phyloP scores from a whole-genome alignment of 2,888 invertebrate genomes.

The Rhopalosiphum nymphaeae region DNA sequence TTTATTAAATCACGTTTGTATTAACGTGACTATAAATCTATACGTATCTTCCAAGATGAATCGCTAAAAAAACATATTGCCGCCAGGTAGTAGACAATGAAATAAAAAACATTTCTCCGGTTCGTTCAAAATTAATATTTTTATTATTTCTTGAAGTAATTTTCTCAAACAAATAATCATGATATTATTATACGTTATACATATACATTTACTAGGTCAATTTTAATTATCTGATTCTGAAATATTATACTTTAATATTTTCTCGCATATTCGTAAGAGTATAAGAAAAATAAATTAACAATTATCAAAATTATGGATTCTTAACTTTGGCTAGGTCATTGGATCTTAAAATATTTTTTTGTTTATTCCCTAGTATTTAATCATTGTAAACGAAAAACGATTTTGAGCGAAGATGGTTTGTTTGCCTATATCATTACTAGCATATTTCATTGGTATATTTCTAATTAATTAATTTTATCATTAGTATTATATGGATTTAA shows the following conservation, averaged over 20 bases:
- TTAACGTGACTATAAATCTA: not conserved
- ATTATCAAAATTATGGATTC: no score
- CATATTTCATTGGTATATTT: no score
- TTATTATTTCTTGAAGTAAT: not conserved
- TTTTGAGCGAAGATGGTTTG: no score
- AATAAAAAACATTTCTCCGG: not conserved
- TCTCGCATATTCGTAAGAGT: not conserved
- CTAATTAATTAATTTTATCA: no score
- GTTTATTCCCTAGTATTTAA: no score
- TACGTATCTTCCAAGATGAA: not conserved
- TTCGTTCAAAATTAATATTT: not conserved
- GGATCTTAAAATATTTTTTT: no score
- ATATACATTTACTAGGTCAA: not conserved
- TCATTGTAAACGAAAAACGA: no score
- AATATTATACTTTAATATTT: not conserved
- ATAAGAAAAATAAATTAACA: not conserved
- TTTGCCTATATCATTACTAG: no score
- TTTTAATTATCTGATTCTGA: not conserved
- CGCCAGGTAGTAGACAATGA: no score
- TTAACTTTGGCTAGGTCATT: no score
- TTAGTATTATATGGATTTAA: no score
- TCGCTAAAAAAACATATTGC: not conserved
- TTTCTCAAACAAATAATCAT: not conserved
- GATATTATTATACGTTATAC: not conserved
- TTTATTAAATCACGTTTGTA: not conserved